A percentile compares a stretch with the other conserved stretches of the same genome.
phyloP scores from a whole-genome alignment of 1,140 invertebrate genomes.

The Drosophila trapezifrons region DNA sequence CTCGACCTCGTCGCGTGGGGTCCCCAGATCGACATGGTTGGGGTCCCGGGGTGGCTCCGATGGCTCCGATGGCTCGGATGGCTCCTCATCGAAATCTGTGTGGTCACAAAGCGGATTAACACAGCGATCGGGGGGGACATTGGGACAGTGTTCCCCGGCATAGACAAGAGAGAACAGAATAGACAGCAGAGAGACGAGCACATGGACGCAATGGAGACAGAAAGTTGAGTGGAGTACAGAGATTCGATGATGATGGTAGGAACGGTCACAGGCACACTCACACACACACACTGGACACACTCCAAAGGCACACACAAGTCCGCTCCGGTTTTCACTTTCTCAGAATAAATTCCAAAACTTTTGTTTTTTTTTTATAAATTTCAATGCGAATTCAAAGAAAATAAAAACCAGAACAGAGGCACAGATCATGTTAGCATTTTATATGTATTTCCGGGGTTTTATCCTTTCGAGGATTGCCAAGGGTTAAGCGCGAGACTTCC shows the following conservation, averaged over 20 bases:
- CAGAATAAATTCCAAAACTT: too few relatives aligned
- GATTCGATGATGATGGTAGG: conserved; percentile 9
- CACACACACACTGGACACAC: background rate
- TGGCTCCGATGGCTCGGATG: too few relatives aligned
- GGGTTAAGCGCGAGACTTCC: conserved; percentile 8
- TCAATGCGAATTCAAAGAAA: background rate
- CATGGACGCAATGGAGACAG: conserved; percentile 29
- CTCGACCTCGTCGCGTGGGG: too few relatives aligned
- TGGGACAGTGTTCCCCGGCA: background rate
- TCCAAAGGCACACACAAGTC: background rate
- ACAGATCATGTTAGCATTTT: conserved; percentile 6
- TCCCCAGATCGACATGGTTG: too few relatives aligned
- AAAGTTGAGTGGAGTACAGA: background rate
- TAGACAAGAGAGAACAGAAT: background rate
- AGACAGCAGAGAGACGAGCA: conserved; percentile 12
- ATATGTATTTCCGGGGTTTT: background rate
- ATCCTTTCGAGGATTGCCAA: conserved; percentile 7
- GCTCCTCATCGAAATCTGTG: conserved; percentile 13
- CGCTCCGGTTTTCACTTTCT: background rate
- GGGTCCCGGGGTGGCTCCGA: too few relatives aligned
- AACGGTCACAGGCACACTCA: background rate
- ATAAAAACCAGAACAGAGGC: conserved; percentile 1
- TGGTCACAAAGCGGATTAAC: conserved; percentile 27
- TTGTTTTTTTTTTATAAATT: too few relatives aligned
- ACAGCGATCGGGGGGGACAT: too few relatives aligned